Evolutionary conservation across 2,888 invertebrate species (phyloP), one percentile per base, ranked within the genome.

Genomic region (Adineta ricciae): DNA sequence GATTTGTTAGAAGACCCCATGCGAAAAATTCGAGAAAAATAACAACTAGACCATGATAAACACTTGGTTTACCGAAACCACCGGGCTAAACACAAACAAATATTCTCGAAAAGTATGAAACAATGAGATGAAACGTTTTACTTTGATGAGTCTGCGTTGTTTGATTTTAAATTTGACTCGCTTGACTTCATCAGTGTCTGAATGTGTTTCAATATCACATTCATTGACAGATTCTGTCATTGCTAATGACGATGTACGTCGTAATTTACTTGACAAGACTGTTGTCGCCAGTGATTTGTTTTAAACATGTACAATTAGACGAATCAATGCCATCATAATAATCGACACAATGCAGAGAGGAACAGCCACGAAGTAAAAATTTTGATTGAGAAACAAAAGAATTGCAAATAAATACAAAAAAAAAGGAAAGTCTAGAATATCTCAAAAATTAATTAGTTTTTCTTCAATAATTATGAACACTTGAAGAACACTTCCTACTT

Each of bases 11-110:
- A 88, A 99, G 93, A 85, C 99, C 99, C 98, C 99, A 99, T 88
- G 98, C 96, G 92, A 99, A 99, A 92, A 98, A 99, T 92, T 99
- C 99, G 91, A 99, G 92, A 92, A 99, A 99, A 92, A 99, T 99
- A 89, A 99, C 96, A 90, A 99, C 94, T 91, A 99, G 92, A 87
- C 99, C 99, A 93, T 99, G 99, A 92, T 96, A 96, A 87, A 99
- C 94, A 90, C 96, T 96, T 87, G 99, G 96, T 91, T 95, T 94
- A 87, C 96, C 96, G 90, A 96, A 84, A 36, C 87, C 86, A 83
- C 56, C 56, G 8, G 84, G 36, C 86, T 84, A 83, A 46, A 83
- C 64, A 9, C 11, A 78, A 11, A 24, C 38, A 24, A 78, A n/a
- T 1, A 24, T 41, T 14, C 9, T 32, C 46, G 32, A n/a, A 14